Evolutionary conservation across 2,888 invertebrate species (phyloP).

Genomic region (Mimumesa dahlbomi): DNA sequence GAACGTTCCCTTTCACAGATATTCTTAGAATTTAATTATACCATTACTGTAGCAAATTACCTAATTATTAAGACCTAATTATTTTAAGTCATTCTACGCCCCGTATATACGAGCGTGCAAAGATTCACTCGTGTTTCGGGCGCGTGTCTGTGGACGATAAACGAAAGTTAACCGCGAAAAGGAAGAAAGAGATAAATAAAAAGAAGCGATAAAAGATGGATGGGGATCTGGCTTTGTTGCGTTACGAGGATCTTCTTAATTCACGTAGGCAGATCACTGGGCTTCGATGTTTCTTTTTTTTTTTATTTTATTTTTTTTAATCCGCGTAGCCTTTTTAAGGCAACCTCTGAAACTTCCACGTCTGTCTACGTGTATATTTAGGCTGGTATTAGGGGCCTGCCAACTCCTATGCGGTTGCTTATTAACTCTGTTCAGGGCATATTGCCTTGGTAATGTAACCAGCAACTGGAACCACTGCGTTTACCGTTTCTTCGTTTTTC

Average conservation of each 20-base stretch:
- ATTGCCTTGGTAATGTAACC: conserved; percentile 56
- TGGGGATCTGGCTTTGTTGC: conserved; percentile 30
- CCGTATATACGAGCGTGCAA: too few relatives aligned
- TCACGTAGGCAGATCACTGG: conserved; percentile 40
- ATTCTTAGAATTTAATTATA: too few relatives aligned
- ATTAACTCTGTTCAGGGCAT: conserved; percentile 65
- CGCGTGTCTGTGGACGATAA: conserved; percentile 22
- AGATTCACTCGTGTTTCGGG: conserved; percentile 19
- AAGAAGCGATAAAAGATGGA: conserved; percentile 15
- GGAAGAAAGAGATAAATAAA: conserved; percentile 1
- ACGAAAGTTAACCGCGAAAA: conserved; percentile 18
- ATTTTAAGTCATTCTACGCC: too few relatives aligned
- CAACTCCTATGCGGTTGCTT: conserved; percentile 66
- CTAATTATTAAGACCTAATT: too few relatives aligned
- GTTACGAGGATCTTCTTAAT: conserved; percentile 48
- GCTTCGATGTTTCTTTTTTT: conserved; percentile 45
- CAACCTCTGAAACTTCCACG: conserved; percentile 19
- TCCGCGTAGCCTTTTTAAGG: conserved; percentile 52
- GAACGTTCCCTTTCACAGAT: too few relatives aligned
- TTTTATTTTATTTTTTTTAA: conserved; percentile 62
- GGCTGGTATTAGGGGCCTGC: conserved; percentile 69
- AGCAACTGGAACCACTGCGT: conserved; percentile 36
- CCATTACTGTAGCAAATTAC: too few relatives aligned
- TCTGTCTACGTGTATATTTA: conserved; percentile 72
- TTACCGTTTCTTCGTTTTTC: conserved; percentile 1